A percentile compares a stretch with the other conserved stretches of the same genome.
Conservation (phyloP, 2,113 vertebrate species). For the Castor canadensis region DNA sequence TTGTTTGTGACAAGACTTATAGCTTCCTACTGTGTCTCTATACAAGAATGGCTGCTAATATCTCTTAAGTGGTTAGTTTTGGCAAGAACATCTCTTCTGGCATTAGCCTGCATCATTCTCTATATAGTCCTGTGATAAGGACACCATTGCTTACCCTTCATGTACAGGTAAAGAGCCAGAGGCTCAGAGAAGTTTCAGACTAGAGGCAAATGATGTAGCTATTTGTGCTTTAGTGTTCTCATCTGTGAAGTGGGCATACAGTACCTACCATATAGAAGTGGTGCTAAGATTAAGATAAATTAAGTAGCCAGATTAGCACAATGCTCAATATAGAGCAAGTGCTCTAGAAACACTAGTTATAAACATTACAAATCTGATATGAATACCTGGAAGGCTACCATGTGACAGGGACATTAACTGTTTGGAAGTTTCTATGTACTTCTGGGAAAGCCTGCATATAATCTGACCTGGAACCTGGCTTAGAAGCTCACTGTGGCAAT, state of each 20-base stretch:
- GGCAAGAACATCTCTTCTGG: background rate
- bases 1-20: background rate
- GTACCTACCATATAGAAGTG: background rate
- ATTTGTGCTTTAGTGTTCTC: background rate
- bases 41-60: background rate
- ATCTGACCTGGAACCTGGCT: background rate
- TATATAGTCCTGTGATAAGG: background rate
- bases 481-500: background rate
- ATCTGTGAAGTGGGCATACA: background rate
- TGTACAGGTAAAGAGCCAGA: background rate
- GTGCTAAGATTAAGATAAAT: background rate
- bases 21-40: background rate
- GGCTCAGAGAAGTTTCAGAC: background rate
- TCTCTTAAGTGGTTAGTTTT: background rate
- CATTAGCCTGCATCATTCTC: rapidly evolving
- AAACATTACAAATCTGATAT: too few relatives aligned
- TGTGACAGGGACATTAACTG: background rate
- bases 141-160: background rate
- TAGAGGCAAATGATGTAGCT: background rate
- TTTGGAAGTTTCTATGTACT: too few relatives aligned
- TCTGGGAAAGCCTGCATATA: background rate
- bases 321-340: background rate
- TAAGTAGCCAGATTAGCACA: background rate
- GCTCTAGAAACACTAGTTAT: background rate
- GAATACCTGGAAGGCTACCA: too few relatives aligned